A percentile compares a stretch with the other conserved stretches of the same genome.
Evolutionary conservation across 2,113 vertebrate genomes (phyloP).

Genomic region (Actenoides lindsayi): DNA sequence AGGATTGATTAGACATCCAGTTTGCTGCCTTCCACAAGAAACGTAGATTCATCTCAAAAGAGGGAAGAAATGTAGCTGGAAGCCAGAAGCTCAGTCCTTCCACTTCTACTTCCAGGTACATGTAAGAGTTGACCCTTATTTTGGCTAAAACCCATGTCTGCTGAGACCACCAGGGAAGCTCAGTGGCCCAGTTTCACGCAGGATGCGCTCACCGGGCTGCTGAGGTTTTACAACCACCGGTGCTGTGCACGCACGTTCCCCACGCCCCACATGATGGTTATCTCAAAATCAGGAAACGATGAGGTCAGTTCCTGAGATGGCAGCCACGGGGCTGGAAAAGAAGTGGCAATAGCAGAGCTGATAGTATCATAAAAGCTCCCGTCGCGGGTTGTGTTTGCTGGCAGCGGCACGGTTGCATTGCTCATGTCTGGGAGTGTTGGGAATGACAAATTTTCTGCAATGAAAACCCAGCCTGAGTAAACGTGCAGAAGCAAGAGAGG

Average conservation of each 20-base stretch:
- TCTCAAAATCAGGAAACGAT: background rate
- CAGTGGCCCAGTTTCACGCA: background rate
- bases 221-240: background rate
- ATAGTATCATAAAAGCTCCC: background rate
- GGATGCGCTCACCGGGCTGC: background rate
- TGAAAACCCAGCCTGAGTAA: background rate
- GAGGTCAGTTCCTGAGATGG: slow-evolving; percentile 56
- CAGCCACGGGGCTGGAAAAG: background rate
- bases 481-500: background rate
- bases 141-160: background rate
- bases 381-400: slow-evolving; percentile 30
- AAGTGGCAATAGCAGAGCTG: background rate
- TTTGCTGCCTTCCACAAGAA: background rate
- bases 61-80: background rate
- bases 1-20: background rate
- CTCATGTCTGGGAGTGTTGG: slow-evolving; percentile 42
- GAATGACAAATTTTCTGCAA: slow-evolving; percentile 24
- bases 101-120: rapidly evolving
- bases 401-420: background rate
- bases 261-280: background rate
- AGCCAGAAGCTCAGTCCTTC: background rate
- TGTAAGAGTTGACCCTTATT: background rate
- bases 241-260: background rate
- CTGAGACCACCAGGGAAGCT: background rate
- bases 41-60: background rate